phyloP scores from a whole-genome alignment of 2,888 invertebrate genomes.

The Aphodius sticticus region DNA sequence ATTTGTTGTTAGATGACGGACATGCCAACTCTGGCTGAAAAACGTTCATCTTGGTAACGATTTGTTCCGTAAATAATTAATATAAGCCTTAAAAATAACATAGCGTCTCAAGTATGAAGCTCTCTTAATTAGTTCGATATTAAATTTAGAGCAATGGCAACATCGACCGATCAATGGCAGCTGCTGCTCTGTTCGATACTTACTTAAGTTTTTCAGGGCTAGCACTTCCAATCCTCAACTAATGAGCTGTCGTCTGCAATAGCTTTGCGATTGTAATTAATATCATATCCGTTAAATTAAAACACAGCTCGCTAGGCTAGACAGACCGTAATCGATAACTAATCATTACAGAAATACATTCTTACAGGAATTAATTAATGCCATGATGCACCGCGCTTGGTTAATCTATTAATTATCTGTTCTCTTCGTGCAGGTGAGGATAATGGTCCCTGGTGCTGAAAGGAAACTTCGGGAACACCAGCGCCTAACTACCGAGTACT shows the following conservation, averaged over 20 bases:
- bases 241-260: not conserved
- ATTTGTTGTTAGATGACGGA: no score
- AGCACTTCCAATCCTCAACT: not conserved
- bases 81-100: not conserved
- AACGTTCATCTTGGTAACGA: no score
- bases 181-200: not conserved
- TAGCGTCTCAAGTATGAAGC: not conserved
- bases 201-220: not conserved
- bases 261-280: not conserved
- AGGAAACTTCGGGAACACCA: constrained; percentile 66
- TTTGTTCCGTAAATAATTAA: no score
- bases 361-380: not conserved
- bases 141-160: not conserved
- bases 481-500: constrained; percentile 63
- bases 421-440: constrained; percentile 60
- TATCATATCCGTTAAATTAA: not conserved
- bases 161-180: not conserved
- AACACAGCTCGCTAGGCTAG: not conserved
- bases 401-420: constrained; percentile 30
- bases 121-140: not conserved
- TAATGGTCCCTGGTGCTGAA: constrained; percentile 69
- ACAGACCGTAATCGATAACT: not conserved
- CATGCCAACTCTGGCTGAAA: no score
- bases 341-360: not conserved
- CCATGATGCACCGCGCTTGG: not conserved